A percentile compares a stretch with the other conserved stretches of the same genome.
Conservation (phyloP, 2,888 invertebrate genomes). For the Danaus chrysippus region DNA sequence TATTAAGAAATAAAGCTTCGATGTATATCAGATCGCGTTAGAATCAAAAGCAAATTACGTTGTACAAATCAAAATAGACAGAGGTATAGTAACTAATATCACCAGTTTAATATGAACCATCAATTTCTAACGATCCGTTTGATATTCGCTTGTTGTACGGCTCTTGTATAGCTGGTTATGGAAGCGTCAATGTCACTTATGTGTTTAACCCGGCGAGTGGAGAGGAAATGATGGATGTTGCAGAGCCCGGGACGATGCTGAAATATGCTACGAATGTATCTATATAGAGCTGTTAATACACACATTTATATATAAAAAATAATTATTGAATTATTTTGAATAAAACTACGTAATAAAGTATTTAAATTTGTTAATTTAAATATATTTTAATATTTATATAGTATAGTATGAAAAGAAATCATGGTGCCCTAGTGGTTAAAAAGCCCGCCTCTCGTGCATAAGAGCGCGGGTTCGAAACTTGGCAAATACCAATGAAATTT, state of each 20-base stretch:
- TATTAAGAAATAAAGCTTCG: too few species aligned
- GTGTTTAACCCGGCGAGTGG: slow-evolving; percentile 78
- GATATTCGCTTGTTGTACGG: slow-evolving; percentile 36
- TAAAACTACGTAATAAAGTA: too few species aligned
- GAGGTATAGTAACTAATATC: slow-evolving; percentile 43
- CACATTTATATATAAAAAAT: neutral
- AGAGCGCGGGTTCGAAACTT: too few species aligned
- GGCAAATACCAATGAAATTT: too few species aligned
- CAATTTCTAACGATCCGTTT: slow-evolving; percentile 34
- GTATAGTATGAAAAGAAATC: too few species aligned
- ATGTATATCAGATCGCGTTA: slow-evolving; percentile 22
- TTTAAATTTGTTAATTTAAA: too few species aligned
- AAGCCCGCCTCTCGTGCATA: too few species aligned
- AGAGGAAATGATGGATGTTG: slow-evolving; percentile 76
- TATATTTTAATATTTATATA: neutral
- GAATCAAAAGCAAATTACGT: slow-evolving; percentile 34
- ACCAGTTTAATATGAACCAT: slow-evolving; percentile 49
- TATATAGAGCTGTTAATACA: slow-evolving; percentile 49
- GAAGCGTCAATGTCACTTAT: slow-evolving; percentile 77
- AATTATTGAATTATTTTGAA: neutral
- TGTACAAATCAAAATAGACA: slow-evolving; percentile 65
- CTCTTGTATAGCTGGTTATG: slow-evolving; percentile 52
- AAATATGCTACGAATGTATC: slow-evolving; percentile 48
- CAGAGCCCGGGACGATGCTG: slow-evolving; percentile 63
- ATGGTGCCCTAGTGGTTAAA: too few species aligned